Percentiles rank a stretch among this genome's conserved stretches.
These are phyloP conservation scores for Mustela lutreola DNA, from an alignment of 2,113 vertebrate species.

Conservation along the genomic window DNA sequence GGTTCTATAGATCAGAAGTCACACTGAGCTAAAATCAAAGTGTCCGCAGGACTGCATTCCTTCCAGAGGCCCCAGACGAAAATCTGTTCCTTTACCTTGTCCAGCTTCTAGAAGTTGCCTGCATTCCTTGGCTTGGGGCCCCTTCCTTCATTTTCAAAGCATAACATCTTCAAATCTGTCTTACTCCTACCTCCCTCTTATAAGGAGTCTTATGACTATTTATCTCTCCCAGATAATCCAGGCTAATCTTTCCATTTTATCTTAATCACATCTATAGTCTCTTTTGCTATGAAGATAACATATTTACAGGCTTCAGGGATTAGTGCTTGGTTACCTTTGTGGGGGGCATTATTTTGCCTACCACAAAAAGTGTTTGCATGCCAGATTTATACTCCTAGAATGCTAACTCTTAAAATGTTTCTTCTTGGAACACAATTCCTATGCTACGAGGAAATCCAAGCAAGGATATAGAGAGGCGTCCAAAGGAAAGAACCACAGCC, in stretches of 20 bases:
- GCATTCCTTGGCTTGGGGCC: neutral
- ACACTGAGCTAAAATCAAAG: neutral
- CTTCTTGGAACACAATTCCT: conserved; percentile 7
- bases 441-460: neutral
- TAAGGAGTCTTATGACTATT: neutral
- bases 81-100: neutral
- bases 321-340: neutral
- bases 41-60: neutral
- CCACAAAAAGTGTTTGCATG: neutral
- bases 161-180: neutral
- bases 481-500: neutral
- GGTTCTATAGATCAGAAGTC: neutral
- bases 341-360: neutral
- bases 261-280: neutral
- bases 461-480: neutral
- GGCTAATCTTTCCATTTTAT: neutral
- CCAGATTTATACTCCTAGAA: neutral
- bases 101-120: neutral
- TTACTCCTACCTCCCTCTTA: neutral
- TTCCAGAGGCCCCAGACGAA: neutral
- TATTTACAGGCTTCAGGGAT: neutral
- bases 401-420: neutral
- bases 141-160: neutral
- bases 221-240: neutral
- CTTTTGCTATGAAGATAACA: neutral